Percentiles rank a stretch among this genome's conserved stretches.
Evolutionary conservation across 2,113 vertebrate species (phyloP).

Genomic region (Vulpes vulpes): DNA sequence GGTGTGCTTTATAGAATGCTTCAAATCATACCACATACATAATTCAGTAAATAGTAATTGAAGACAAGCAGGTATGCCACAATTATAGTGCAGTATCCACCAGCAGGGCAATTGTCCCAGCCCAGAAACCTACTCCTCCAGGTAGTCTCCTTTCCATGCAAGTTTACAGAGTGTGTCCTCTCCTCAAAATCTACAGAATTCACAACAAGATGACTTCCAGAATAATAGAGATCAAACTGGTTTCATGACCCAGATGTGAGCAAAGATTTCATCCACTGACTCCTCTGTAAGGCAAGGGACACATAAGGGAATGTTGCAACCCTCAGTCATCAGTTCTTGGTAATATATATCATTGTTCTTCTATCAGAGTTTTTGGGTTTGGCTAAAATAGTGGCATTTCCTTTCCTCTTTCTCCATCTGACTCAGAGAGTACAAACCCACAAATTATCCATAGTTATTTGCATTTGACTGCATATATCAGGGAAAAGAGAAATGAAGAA

Average conservation of each 20-base stretch:
- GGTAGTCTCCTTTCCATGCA: background rate
- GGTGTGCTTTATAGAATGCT: background rate
- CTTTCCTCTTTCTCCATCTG: background rate
- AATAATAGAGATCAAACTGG: background rate
- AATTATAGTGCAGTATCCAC: background rate
- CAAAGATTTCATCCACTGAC: background rate
- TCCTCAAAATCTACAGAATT: background rate
- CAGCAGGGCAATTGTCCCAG: accelerated
- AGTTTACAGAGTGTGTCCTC: background rate
- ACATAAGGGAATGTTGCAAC: accelerated
- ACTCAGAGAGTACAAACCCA: background rate
- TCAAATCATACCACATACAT: background rate
- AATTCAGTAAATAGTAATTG: background rate
- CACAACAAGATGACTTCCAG: background rate
- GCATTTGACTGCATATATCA: background rate
- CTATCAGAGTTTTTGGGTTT: background rate
- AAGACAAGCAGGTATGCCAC: background rate
- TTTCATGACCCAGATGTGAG: background rate
- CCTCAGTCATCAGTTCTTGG: background rate
- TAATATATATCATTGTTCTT: background rate
- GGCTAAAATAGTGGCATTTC: background rate
- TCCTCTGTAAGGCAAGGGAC: background rate
- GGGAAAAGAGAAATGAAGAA: background rate
- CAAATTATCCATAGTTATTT: background rate
- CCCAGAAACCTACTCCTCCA: background rate